A percentile compares a stretch with the other conserved stretches of the same genome.
Evolutionary conservation across 2,888 invertebrate species (phyloP).

Genomic region (Nebria brevicollis): DNA sequence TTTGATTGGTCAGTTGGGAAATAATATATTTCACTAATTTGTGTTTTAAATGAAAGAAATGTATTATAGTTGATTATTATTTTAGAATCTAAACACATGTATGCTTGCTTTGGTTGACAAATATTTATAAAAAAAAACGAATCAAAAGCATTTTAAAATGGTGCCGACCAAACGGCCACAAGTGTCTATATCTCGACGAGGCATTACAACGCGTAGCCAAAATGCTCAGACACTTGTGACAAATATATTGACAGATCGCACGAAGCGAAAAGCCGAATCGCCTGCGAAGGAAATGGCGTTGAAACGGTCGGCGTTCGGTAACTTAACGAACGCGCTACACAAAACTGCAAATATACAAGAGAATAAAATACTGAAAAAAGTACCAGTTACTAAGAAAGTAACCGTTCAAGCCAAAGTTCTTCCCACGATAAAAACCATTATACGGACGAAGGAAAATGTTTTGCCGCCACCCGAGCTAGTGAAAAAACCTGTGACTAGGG

Average conservation of each 20-base stretch:
- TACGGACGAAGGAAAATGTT: constrained; percentile 60
- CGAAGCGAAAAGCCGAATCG: constrained; percentile 75
- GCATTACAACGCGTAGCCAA: constrained; percentile 73
- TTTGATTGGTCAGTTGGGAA: too few species aligned
- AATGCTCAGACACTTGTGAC: constrained; percentile 59
- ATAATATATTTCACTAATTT: too few species aligned
- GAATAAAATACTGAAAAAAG: constrained; percentile 50
- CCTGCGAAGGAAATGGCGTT: constrained; percentile 78
- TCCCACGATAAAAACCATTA: constrained; percentile 58
- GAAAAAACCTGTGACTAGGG: constrained; percentile 59
- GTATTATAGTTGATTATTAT: constrained; percentile 55
- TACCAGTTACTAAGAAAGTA: constrained; percentile 39
- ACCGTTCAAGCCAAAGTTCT: constrained; percentile 55
- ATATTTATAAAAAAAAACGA: not conserved
- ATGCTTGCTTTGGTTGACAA: constrained; percentile 61
- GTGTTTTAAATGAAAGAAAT: not conserved
- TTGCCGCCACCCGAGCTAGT: constrained; percentile 55
- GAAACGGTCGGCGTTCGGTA: constrained; percentile 87
- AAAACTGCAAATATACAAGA: constrained; percentile 50
- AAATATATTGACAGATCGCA: constrained; percentile 59
- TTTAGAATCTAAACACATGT: constrained; percentile 47
- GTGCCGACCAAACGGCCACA: constrained; percentile 71
- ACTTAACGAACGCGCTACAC: constrained; percentile 79
- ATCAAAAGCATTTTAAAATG: constrained; percentile 61
- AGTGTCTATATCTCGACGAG: constrained; percentile 60